These are phyloP conservation scores for Donacobius atricapilla DNA, from an alignment of 2,113 vertebrate genomes.

Conservation along the genomic window DNA sequence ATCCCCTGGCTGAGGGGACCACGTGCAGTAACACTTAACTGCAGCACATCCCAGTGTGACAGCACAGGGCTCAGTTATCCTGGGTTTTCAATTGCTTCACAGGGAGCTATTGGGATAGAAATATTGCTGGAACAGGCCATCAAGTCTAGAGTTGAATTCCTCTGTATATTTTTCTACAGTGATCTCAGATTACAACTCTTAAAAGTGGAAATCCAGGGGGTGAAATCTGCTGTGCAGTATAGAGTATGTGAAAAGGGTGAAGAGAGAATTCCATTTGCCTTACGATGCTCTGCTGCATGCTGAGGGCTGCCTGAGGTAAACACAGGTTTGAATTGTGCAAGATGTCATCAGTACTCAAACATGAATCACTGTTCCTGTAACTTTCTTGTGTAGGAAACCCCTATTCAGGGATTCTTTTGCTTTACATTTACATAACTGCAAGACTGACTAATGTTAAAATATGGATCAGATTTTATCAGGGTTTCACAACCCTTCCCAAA, in stretches of 20 bases:
- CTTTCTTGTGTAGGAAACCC: background rate
- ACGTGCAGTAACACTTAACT: background rate
- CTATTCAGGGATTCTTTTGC: background rate
- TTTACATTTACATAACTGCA: background rate
- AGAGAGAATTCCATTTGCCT: background rate
- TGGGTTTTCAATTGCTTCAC: constrained; percentile 42
- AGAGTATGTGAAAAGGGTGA: background rate
- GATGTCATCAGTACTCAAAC: background rate
- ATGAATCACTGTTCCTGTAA: background rate
- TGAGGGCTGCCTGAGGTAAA: background rate
- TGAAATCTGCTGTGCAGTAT: background rate
- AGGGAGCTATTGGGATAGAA: background rate
- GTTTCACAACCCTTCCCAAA: background rate
- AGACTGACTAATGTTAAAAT: background rate
- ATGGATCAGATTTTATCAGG: background rate
- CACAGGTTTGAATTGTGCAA: background rate
- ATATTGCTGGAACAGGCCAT: constrained; percentile 8
- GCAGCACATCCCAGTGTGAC: background rate
- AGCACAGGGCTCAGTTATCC: background rate
- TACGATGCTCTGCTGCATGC: background rate
- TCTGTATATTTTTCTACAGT: constrained; percentile 46
- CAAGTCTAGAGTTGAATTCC: constrained; percentile 19
- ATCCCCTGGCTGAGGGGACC: background rate
- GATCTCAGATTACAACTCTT: constrained; percentile 10
- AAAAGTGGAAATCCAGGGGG: constrained; percentile 28